Base-by-base conservation (phyloP, 2,113 vertebrate genomes). In the Microtus richardsoni region DNA sequence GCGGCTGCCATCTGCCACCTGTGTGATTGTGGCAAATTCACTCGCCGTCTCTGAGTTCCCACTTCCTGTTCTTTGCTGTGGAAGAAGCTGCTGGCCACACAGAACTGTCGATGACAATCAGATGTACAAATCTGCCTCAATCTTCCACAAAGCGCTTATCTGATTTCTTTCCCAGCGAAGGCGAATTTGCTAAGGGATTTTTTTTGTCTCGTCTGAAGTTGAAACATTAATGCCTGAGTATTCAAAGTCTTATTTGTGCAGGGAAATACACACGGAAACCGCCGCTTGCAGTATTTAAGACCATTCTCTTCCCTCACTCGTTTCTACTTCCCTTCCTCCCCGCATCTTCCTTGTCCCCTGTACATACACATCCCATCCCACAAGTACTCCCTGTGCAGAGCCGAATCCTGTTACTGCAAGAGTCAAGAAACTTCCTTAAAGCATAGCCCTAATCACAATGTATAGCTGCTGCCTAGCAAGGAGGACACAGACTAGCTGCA, bases 161-260 rank as follows among this genome's bases (percentile, higher is more conserved):
- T 92, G 54, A 44, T 87, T 91, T 91, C 74, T 93, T 87, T 83
- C 58, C 83, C 78, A 36, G 68, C 5, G 91, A 91, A 96, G 68
- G 83, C 60, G 91, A 87, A 91, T 82, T 68, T 84, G 49, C 39
- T 89, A 71, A 36, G 39, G 75, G 79, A 68, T 87, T 84, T 86
- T 30, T 39, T 41, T 78, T 78, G 88, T 14, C 49, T 66, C 6
- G 54, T 71, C 92, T 89, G 88, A 79, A 62, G 79, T 91, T 85
- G 88, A 90, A 77, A 88, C 88, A 90, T 47, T 80, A 90, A 85
- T 87, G 75, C n/a, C 21, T 70, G 58, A 87, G 78, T 13, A 24
- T 64, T 58, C 1, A 7, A 83, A 92, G 19, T 39, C 58, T 80
- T 1, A 6, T 44, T 33, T 44, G 11, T 16, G 17, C 36, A 3